Percentiles rank a stretch among this genome's conserved stretches.
phyloP scores from a whole-genome alignment of 2,113 vertebrate species.

The Myocastor coypus region DNA sequence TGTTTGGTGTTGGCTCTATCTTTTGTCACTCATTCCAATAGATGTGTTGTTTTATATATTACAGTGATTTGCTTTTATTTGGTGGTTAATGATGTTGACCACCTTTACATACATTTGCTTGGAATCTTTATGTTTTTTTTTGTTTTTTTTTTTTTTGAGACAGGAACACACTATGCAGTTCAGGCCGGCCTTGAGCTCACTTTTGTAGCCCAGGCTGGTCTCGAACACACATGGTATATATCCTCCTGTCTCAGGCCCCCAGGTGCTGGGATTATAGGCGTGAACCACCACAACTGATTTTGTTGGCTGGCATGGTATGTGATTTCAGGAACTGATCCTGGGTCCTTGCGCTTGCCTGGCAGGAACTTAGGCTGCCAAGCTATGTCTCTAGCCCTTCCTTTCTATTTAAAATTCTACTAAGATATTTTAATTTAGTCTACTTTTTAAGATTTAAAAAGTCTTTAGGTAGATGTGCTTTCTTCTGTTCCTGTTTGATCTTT shows the following conservation, averaged over 20 bases:
- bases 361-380: neutral
- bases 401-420: constrained; percentile 26
- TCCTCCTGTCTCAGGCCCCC: too few species aligned
- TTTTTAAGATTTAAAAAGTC: constrained; percentile 70
- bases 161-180: too few species aligned
- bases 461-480: constrained; percentile 64
- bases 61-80: constrained; percentile 45
- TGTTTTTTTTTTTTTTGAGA: too few species aligned
- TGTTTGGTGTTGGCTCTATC: neutral
- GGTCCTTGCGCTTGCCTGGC: too few species aligned
- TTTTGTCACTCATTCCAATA: constrained; percentile 4
- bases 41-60: neutral
- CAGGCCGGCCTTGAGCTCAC: too few species aligned
- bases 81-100: neutral
- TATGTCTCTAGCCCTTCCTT: neutral
- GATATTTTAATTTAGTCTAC: constrained; percentile 78
- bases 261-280: too few species aligned
- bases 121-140: neutral
- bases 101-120: constrained; percentile 5
- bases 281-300: too few species aligned
- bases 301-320: too few species aligned
- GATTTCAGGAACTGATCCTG: too few species aligned
- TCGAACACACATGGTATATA: too few species aligned
- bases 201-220: too few species aligned
- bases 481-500: constrained; percentile 78